phyloP scores from a whole-genome alignment of 2,113 vertebrate genomes.

The Arvicanthis niloticus region DNA sequence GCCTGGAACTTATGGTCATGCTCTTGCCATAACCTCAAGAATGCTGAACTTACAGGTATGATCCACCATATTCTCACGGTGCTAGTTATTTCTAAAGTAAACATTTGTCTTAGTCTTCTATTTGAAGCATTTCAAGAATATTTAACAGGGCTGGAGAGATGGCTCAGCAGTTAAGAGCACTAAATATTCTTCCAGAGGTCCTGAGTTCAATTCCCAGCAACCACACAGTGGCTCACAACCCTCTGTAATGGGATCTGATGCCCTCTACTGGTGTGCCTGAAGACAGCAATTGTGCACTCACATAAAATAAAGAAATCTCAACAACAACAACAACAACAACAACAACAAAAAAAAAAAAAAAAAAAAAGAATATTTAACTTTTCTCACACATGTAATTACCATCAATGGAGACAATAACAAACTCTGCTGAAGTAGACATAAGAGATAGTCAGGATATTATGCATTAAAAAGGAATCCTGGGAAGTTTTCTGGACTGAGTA shows the following conservation, averaged over 20 bases:
- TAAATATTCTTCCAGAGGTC: too few relatives aligned
- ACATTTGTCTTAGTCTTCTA: constrained; percentile 16
- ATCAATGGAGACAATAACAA: background rate
- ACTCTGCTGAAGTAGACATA: background rate
- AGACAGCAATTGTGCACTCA: too few relatives aligned
- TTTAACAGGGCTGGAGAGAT: background rate
- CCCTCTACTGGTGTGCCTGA: too few relatives aligned
- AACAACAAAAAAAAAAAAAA: too few relatives aligned
- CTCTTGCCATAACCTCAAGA: background rate
- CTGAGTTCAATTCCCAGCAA: too few relatives aligned
- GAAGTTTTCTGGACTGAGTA: background rate
- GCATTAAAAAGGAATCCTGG: constrained; percentile 39
- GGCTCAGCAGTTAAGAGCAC: too few relatives aligned
- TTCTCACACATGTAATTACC: background rate
- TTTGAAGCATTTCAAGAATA: constrained; percentile 25
- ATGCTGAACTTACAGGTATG: background rate
- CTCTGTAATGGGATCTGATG: too few relatives aligned
- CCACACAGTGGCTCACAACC: too few relatives aligned
- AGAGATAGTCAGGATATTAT: background rate
- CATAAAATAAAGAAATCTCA: too few relatives aligned
- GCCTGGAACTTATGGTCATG: background rate
- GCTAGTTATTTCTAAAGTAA: constrained; percentile 51
- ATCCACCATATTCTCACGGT: background rate
- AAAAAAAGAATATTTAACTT: background rate
- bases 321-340: too few relatives aligned